A percentile compares a stretch with the other conserved stretches of the same genome.
Conservation (phyloP, 1,140 invertebrate species). For the Andricus grossulariae region DNA sequence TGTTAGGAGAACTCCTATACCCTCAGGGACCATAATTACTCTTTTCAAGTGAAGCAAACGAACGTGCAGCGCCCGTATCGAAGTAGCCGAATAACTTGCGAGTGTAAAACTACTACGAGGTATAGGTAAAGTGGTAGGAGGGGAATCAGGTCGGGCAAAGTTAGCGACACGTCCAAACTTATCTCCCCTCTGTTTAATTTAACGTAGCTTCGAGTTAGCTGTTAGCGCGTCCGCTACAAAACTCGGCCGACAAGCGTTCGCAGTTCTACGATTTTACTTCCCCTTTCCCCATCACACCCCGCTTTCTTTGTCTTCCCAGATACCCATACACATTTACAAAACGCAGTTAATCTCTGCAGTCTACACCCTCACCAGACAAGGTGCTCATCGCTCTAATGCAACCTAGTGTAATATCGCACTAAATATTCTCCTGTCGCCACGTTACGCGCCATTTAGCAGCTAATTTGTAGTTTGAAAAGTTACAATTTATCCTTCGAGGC, state of each 20-base stretch:
- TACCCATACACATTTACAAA: slow-evolving; percentile 36
- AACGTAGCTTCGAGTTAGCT: slow-evolving; percentile 70
- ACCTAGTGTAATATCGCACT: slow-evolving; percentile 46
- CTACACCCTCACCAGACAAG: background rate
- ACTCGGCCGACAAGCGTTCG: slow-evolving; percentile 60
- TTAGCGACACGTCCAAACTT: slow-evolving; percentile 70
- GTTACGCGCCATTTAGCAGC: slow-evolving; percentile 51
- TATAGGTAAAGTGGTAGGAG: slow-evolving; percentile 47
- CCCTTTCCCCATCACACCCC: slow-evolving; percentile 32
- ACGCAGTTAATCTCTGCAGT: slow-evolving; percentile 2
- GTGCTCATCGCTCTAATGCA: slow-evolving; percentile 44
- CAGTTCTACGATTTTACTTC: slow-evolving; percentile 49
- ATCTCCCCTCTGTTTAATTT: slow-evolving; percentile 72
- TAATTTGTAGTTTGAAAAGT: slow-evolving; percentile 56
- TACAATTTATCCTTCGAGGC: background rate
- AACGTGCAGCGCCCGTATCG: slow-evolving; percentile 53
- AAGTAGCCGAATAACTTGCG: slow-evolving; percentile 56
- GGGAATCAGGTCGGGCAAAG: slow-evolving; percentile 54
- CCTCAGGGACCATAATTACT: slow-evolving; percentile 36
- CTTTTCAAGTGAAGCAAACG: slow-evolving; percentile 53
- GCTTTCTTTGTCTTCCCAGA: slow-evolving; percentile 42
- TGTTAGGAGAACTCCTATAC: too few relatives aligned
- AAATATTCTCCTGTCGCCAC: slow-evolving; percentile 42
- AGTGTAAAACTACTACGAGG: slow-evolving; percentile 51
- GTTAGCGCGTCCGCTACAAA: slow-evolving; percentile 63